Base-by-base conservation (phyloP, 23 tunicate species). In the Phallusia fumigata region DNA sequence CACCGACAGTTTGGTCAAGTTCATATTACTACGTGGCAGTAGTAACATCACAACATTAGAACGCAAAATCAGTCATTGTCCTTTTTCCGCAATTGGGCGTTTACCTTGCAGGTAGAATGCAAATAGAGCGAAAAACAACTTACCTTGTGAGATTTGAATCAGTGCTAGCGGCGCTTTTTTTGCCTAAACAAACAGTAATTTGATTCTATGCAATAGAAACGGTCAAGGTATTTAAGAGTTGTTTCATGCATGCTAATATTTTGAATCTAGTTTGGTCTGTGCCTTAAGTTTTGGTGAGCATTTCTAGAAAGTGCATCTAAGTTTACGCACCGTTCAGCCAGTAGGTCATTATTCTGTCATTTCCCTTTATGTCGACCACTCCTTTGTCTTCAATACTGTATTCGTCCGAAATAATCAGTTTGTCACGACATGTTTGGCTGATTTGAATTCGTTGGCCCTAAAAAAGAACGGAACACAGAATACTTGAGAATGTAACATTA, bases 401-500 rank as follows among this genome's bases (percentile, higher is more conserved):
- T 6, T 84, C 34, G 49, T 72, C 88, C 35, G 77, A 84, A 6
- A 31, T 15, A 10, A 58, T 34, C 28, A 84, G 53, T 3, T 76
- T 84, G 12, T 84, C 88, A 15, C 53, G 53, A 65, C 88, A 84
- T 11, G 80, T 51, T 65, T 77, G 88, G 18, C 80, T 74, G 53
- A 84, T 84, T 40, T 84, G 88, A 35, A 84, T 84, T 16, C 82
- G 75, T 58, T 84, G 76, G 36, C 79, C 82, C 88, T 84, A 64
- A 36, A 40, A 40, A 40, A 10, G 47, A 40, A 40, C 47, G 47
- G 47, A 40, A 3, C 10, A 40, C 5, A 40, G 47, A 40, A 40
- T 40, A 40, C 47, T 3, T 40, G 5, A 40, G 47, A 10, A 40
- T 10, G 47, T n/a, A n/a, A 40, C 47, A 40, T 40, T 5, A 3